These are phyloP conservation scores for Strix occidentalis DNA, from an alignment of 2,797 vertebrate species.

Conservation along the genomic window DNA sequence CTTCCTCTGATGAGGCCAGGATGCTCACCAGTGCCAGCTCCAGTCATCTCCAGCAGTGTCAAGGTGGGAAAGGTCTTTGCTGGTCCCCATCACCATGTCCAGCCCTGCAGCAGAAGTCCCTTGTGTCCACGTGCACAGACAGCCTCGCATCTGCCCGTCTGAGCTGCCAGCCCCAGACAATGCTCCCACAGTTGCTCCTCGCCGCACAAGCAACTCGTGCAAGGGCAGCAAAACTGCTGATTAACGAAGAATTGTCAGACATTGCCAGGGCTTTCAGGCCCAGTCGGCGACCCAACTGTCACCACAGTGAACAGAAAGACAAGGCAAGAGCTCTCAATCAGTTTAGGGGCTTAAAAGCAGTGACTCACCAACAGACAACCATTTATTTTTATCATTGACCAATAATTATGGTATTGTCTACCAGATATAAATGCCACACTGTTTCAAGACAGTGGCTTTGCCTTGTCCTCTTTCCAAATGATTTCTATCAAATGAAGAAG, in stretches of 20 bases:
- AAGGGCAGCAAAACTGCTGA: not conserved
- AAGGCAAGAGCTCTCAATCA: constrained; percentile 41
- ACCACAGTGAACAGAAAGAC: constrained; percentile 53
- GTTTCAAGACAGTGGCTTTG: constrained; percentile 15
- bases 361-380: constrained; percentile 12
- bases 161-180: not conserved
- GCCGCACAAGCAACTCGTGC: not conserved
- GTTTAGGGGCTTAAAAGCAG: constrained; percentile 61
- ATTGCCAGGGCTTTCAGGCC: not conserved
- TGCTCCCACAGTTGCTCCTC: not conserved
- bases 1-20: not conserved
- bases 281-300: constrained; percentile 43
- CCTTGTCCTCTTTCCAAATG: constrained; percentile 15
- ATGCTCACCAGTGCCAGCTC: not conserved
- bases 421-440: constrained; percentile 22
- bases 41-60: not conserved
- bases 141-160: not conserved
- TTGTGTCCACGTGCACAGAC: rapidly evolving
- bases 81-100: rapidly evolving
- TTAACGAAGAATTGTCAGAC: constrained; percentile 34
- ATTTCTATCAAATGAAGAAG: not conserved
- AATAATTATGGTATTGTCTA: constrained; percentile 54
- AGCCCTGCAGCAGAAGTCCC: not conserved
- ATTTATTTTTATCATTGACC: constrained; percentile 17
- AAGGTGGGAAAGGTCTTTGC: rapidly evolving